Evolutionary conservation across 2,797 vertebrate genomes (phyloP), one percentile per base, ranked within the genome.

Genomic region (Linurgus olivaceus): DNA sequence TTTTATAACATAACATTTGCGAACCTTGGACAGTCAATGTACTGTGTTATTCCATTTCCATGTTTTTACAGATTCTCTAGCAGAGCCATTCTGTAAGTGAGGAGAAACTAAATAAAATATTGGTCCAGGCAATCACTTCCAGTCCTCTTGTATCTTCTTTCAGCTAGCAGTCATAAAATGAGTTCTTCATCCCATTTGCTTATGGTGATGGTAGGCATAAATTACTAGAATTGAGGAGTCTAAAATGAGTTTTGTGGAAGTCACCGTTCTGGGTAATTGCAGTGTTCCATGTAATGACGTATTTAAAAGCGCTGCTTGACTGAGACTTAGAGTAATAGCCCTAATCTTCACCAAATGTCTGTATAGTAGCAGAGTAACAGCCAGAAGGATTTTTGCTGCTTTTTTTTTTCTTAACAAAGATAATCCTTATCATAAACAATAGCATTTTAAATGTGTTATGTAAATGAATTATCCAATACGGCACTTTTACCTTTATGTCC

Each of bases 211-310:
- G 48, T 67, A 73, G 74, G 12, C 74, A 93, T 96, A 94, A 95
- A 94, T 95, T 92, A 40, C 67, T 76, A 23, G 44, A 92, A 96
- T 31, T 82, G 91, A 76, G 37, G 57, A 58, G 52, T 67, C 67
- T 91, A 55, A 94, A 94, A 85, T 85, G 63, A 95, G 75, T 76
- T 95, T 79, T 87, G 71, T 91, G 89, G 65, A 87, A 96, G 71
- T 66, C 87, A 91, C 71, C 91, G 81, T 79, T 95, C 91, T 91
- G 75, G 95, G 81, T 85, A 92, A 92, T 93, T 92, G 67, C 67
- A 59, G 42, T 80, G 61, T 92, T 95, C 91, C 65, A 13, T 82
- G 26, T 70, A 85, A 77, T 67, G 84, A 85, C n/a, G 1, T 73
- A 91, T 91, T 93, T 87, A 73, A 84, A 76, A 52, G 81, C 3